Percentiles rank a stretch among this genome's conserved stretches.
Evolutionary conservation across 1,140 invertebrate genomes (phyloP).

Genomic region (Atopsyche davidsoni): DNA sequence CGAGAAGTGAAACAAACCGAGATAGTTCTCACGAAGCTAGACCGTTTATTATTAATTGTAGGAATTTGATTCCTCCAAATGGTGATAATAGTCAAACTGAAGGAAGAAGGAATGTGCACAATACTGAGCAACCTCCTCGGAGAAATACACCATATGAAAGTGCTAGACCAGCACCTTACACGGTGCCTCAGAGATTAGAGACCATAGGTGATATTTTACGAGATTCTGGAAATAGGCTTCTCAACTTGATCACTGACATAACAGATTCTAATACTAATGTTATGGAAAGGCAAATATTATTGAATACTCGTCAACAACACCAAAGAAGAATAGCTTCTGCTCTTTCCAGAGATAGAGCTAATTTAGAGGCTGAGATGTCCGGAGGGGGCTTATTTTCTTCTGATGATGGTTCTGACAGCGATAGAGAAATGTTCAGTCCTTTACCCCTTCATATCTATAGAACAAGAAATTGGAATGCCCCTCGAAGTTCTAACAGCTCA

Average conservation of each 20-base stretch:
- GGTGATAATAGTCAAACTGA: not conserved
- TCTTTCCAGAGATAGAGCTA: not conserved
- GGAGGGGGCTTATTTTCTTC: constrained; percentile 7
- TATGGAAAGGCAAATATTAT: not conserved
- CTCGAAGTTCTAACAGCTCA: not conserved
- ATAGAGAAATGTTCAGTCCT: constrained; percentile 22
- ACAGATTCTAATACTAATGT: constrained; percentile 20
- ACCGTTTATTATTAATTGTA: not conserved
- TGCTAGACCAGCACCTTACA: constrained; percentile 33
- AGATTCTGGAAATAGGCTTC: constrained; percentile 43
- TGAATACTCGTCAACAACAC: constrained; percentile 8
- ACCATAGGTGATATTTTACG: constrained; percentile 44
- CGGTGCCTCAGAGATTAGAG: constrained; percentile 42
- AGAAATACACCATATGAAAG: constrained; percentile 34
- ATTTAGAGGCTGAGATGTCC: constrained; percentile 4
- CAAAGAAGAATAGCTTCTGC: not conserved
- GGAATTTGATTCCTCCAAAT: constrained; percentile 1
- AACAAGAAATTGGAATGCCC: constrained; percentile 12
- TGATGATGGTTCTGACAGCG: constrained; percentile 20
- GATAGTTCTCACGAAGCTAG: constrained; percentile 4
- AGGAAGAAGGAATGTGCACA: constrained; percentile 4
- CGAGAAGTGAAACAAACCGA: constrained; percentile 12
- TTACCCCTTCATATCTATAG: constrained; percentile 16
- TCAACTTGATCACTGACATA: constrained; percentile 45
- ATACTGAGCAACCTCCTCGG: constrained; percentile 2